Evolutionary conservation across 2,113 vertebrate genomes (phyloP).

Genomic region (Rhadina sibilatrix): DNA sequence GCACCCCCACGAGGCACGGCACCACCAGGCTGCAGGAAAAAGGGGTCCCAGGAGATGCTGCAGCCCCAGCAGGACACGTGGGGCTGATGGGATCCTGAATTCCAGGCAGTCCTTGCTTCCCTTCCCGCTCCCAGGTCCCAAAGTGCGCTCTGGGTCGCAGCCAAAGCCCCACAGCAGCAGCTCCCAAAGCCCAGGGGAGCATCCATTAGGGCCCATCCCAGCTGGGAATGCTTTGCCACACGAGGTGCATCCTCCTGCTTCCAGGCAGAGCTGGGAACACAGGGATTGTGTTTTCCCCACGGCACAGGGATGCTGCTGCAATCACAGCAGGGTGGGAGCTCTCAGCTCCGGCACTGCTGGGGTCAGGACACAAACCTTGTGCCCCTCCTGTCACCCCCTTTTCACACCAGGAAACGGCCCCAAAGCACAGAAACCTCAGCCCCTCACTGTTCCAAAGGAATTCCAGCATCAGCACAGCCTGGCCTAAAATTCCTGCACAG

Average conservation of each 20-base stretch:
- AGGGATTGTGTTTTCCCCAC: rapidly evolving
- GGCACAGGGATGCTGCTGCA: background rate
- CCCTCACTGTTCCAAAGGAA: too few species aligned
- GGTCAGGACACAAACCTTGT: too few species aligned
- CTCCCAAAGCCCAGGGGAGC: background rate
- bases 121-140: background rate
- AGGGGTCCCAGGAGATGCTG: background rate
- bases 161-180: background rate
- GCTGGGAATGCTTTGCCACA: background rate
- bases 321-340: background rate
- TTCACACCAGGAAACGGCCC: background rate
- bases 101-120: rapidly evolving
- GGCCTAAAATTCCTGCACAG: background rate
- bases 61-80: background rate
- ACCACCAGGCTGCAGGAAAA: rapidly evolving
- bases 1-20: background rate
- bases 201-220: rapidly evolving
- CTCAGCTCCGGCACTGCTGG: background rate
- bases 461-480: background rate
- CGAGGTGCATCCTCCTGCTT: rapidly evolving
- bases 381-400: background rate
- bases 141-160: background rate
- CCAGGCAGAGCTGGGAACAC: background rate
- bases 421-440: background rate
- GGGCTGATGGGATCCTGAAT: background rate